phyloP scores from a whole-genome alignment of 2,113 vertebrate genomes.

The Cephalopholis sonnerati region DNA sequence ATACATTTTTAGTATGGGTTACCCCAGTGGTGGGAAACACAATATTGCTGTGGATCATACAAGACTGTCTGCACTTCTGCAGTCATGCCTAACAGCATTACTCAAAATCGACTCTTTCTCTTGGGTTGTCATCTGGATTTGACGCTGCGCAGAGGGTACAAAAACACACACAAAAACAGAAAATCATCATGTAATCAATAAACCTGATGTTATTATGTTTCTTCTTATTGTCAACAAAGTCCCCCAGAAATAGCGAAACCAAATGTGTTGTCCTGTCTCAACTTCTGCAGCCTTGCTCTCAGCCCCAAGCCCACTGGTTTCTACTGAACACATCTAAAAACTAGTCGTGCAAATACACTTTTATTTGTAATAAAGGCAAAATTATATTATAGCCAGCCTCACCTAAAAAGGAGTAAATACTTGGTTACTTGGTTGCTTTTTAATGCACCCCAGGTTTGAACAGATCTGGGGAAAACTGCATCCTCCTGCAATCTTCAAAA shows the following conservation, averaged over 20 bases:
- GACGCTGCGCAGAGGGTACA: not conserved
- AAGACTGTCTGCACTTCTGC: slow-evolving; percentile 46
- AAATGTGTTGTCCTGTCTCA: not conserved
- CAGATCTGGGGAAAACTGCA: no score
- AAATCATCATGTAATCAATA: not conserved
- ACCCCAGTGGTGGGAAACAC: slow-evolving; percentile 56
- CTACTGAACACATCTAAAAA: not conserved
- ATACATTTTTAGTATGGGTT: slow-evolving; percentile 53
- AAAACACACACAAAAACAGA: slow-evolving; percentile 19
- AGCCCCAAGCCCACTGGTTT: not conserved
- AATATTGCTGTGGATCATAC: slow-evolving; percentile 43
- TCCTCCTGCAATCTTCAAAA: no score
- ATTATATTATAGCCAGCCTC: no score
- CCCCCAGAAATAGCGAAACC: not conserved
- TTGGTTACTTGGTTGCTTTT: no score
- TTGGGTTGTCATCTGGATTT: slow-evolving; percentile 5
- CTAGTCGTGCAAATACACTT: not conserved
- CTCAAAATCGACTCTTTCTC: slow-evolving; percentile 7
- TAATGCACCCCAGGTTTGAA: no score
- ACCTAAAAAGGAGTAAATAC: no score
- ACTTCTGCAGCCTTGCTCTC: not conserved
- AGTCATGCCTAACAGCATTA: not conserved
- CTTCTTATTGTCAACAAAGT: not conserved
- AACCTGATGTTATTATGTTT: not conserved
- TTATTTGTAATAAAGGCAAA: not conserved